Base-by-base conservation (phyloP, 2,888 invertebrate genomes). In the Drosophila setosimentum region DNA sequence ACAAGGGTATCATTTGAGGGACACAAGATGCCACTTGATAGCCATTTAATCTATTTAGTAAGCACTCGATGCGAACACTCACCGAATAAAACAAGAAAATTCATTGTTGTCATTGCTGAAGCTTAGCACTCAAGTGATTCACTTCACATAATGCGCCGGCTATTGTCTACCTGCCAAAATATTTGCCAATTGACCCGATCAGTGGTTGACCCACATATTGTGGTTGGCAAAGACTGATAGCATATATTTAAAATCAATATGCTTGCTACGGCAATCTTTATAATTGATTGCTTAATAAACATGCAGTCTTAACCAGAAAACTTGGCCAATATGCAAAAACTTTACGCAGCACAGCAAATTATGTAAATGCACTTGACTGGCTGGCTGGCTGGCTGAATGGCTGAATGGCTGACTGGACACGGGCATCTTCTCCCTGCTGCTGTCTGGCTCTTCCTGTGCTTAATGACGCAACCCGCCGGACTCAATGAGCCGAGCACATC, bases 241-340 rank as follows among this genome's bases (percentile, higher is more conserved):
- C 35, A 40, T 62, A 40, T 62, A 68, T 65, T 70, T 35, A 54
- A 73, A 82, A 76, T 79, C 81, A 84, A 86, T 87, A 70, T 64
- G 57, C 50, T 53, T 40, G 37, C 33, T 57, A 18, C 45, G 53
- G 55, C 76, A 60, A 76, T 76, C 66, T 76, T 67, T 64, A 67
- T 80, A 85, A 85, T 83, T 89, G 87, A 87, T 89, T 75, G 73
- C 85, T 85, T 85, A 78, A 85, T 87, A 82, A 85, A 89, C 81
- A 82, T 72, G 64, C 76, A 66, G 64, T 50, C 60, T 60, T 69
- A 80, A 68, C 63, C 73, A 72, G 48, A 54, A 81, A 89, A 83
- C 82, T 87, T 78, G 81, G 76, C 68, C 79, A 76, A 81, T 75
- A 78, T 82, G 73, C 77, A 75, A 50, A 82, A 87, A 89, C 71